Evolutionary conservation across 1,140 invertebrate genomes (phyloP), one percentile per base, ranked within the genome.

Genomic region (Pteromalus puparum): DNA sequence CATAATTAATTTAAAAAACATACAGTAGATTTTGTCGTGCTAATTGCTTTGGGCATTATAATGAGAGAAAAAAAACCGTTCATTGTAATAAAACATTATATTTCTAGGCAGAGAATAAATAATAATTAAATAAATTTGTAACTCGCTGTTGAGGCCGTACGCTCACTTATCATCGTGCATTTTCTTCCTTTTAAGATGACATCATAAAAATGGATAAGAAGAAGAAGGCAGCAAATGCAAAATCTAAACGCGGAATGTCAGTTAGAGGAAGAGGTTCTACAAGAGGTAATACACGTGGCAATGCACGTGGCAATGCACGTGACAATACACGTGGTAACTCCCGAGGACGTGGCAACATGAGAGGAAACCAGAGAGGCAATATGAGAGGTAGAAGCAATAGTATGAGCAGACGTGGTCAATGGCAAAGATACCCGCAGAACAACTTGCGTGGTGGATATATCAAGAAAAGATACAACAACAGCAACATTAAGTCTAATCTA

Each of bases 161-260:
- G 88, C 87, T 91, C 87, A 91, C 87, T 90, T 89, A 90, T 91
- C 84, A 73, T 89, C 88, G 75, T 82, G 65, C 87, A 88, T 91
- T 92, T 90, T 92, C 87, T 92, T 92, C 87, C 88, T 92, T 93
- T 93, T 91, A 93, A 93, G 92, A 93, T 93, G 92, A 93, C 76
- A 93, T 93, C 90, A 93, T 93, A 89, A 93, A 92, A 89, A 90
- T 93, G 92, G 92, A 92, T 87, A 93, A 91, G 92, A 93, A 92
- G 90, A 93, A 91, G 91, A 92, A 92, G 83, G 76, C 83, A 4
- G 86, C 83, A 30, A 90, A 87, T 86, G 87, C 88, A 83, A 91
- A 90, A 75, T n/a, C 48, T 21, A 82, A 80, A n/a, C 76, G 42
- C 13, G 85, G 85, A 28, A 74, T 68, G 72, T 82, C 86, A 86